A percentile compares a stretch with the other conserved stretches of the same genome.
Evolutionary conservation across 2,888 invertebrate species (phyloP).

Genomic region (Lathronympha strigana): DNA sequence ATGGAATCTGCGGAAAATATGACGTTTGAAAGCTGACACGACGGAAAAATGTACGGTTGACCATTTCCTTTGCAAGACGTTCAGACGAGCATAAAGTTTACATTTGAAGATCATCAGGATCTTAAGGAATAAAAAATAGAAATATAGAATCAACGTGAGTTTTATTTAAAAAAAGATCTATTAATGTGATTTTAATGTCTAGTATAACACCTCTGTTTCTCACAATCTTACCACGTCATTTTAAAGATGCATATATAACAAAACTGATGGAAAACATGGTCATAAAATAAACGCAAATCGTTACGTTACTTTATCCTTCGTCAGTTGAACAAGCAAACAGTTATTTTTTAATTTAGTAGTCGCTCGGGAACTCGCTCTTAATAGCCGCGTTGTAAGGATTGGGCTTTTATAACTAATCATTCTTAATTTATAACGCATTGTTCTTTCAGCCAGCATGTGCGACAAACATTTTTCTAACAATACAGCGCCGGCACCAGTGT

Average conservation of each 20-base stretch:
- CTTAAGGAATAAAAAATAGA: background rate
- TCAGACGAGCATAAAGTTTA: background rate
- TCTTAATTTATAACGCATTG: background rate
- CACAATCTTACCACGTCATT: no score
- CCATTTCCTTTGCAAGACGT: background rate
- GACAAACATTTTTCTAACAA: constrained; percentile 15
- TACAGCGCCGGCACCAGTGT: background rate
- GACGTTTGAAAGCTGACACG: constrained; percentile 16
- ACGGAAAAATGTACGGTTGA: background rate
- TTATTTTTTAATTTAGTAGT: background rate
- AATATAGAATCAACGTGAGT: no score
- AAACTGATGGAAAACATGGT: no score
- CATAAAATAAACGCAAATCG: no score
- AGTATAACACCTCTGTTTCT: no score
- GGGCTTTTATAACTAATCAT: background rate
- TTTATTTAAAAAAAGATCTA: no score
- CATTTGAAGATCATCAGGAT: background rate
- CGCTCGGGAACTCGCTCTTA: background rate
- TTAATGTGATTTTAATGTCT: no score
- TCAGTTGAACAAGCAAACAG: background rate
- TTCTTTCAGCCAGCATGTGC: background rate
- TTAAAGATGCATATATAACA: no score
- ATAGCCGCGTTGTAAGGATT: background rate
- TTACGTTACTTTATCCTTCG: no score
- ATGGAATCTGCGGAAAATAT: constrained; percentile 36